Conservation (phyloP, 2,113 vertebrate genomes). For the Notiomystis cincta region DNA sequence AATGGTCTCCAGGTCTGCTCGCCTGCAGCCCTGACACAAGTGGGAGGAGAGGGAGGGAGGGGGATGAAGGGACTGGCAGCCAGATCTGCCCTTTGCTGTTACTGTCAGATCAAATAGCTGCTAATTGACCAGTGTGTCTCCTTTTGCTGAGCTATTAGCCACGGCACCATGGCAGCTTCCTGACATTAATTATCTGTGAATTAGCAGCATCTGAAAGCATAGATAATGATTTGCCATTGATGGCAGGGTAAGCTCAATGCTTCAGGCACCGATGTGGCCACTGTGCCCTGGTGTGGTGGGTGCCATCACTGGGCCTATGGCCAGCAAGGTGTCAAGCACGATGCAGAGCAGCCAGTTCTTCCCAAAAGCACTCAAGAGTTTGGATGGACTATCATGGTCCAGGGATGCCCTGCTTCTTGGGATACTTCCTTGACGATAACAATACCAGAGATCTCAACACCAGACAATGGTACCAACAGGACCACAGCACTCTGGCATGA, state of each 20-base stretch:
- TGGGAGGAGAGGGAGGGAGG: neutral
- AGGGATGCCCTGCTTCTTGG: fast-evolving
- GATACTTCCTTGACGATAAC: neutral
- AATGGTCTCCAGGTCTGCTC: fast-evolving
- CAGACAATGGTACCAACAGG: neutral
- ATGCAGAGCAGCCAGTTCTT: neutral
- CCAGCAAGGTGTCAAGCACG: neutral
- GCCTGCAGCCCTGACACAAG: neutral
- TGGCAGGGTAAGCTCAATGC: neutral
- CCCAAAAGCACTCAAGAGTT: neutral
- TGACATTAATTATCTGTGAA: slow-evolving; percentile 73
- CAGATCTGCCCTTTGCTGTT: slow-evolving; percentile 46
- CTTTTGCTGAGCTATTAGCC: slow-evolving; percentile 46
- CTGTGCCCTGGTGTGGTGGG: neutral
- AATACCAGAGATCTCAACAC: neutral
- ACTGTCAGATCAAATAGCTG: slow-evolving; percentile 65
- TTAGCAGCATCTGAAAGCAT: slow-evolving; percentile 35
- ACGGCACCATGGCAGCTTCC: slow-evolving; percentile 44
- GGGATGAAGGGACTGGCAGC: neutral
- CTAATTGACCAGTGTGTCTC: slow-evolving; percentile 61
- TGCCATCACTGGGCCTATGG: fast-evolving
- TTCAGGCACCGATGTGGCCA: neutral
- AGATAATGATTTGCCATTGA: slow-evolving; percentile 28
- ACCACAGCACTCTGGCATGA: fast-evolving
- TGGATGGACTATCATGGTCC: too few species aligned